These are phyloP conservation scores for Neomicropteryx cornuta DNA, from an alignment of 1,140 invertebrate species.

Conservation along the genomic window DNA sequence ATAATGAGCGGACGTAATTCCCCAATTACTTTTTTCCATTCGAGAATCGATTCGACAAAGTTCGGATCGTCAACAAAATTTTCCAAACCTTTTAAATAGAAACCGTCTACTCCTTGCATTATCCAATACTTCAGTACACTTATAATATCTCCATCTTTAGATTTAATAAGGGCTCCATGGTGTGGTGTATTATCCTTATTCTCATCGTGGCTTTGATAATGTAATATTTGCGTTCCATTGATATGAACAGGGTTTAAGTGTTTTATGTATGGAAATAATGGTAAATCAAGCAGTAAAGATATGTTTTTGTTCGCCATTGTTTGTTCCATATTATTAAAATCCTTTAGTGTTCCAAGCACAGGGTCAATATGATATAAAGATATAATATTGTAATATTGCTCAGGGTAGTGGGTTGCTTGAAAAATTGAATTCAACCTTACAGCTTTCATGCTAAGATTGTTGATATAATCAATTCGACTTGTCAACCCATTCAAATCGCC, in stretches of 20 bases:
- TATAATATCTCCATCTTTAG: no score
- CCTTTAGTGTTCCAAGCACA: constrained; percentile 49
- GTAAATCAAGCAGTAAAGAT: constrained; percentile 61
- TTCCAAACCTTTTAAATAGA: constrained; percentile 65
- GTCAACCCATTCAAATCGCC: constrained; percentile 62
- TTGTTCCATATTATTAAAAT: constrained; percentile 50
- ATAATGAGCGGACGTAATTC: constrained; percentile 53
- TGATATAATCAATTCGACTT: constrained; percentile 54
- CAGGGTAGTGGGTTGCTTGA: constrained; percentile 53
- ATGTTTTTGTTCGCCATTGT: constrained; percentile 55
- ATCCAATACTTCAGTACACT: constrained; percentile 54
- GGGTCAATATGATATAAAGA: constrained; percentile 49
- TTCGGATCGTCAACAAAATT: constrained; percentile 32
- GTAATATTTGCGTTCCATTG: no score
- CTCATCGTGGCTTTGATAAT: no score
- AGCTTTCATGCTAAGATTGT: constrained; percentile 50
- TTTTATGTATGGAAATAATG: no score
- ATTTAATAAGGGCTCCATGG: no score
- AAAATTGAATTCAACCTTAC: constrained; percentile 69
- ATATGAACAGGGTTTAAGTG: no score
- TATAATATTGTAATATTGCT: constrained; percentile 52
- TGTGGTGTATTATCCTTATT: no score
- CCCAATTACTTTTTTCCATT: constrained; percentile 57
- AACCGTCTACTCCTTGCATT: constrained; percentile 58
- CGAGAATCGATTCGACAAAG: constrained; percentile 38